A percentile compares a stretch with the other conserved stretches of the same genome.
Conservation (phyloP, 2,888 invertebrate species). For the Pseudanteris insignis region DNA sequence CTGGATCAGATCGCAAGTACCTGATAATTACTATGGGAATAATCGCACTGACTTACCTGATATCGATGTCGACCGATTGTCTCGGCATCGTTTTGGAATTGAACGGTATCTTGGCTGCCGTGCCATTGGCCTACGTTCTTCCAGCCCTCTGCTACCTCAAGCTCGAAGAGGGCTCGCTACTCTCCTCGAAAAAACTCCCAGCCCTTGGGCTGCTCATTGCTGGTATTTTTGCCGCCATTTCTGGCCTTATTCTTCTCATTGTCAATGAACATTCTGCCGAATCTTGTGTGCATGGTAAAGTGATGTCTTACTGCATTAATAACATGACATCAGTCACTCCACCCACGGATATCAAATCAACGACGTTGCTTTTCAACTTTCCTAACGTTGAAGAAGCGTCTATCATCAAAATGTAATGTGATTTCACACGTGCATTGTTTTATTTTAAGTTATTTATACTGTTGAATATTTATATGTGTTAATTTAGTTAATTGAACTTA, state of each 20-base stretch:
- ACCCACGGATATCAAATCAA: background rate
- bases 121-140: conserved; percentile 83
- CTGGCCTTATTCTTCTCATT: conserved; percentile 71
- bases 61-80: conserved; percentile 85
- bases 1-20: conserved; percentile 69
- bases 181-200: conserved; percentile 76
- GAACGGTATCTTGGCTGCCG: conserved; percentile 84
- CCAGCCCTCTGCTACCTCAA: conserved; percentile 82
- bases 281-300: conserved; percentile 74
- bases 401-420: too few species aligned
- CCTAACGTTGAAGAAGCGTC: background rate
- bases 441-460: too few species aligned
- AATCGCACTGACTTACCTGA: conserved; percentile 74
- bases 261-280: conserved; percentile 66
- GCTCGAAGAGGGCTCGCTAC: conserved; percentile 76
- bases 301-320: conserved; percentile 71
- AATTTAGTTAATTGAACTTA: too few species aligned
- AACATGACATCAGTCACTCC: conserved; percentile 29
- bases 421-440: too few species aligned
- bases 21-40: conserved; percentile 75
- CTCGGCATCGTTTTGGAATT: conserved; percentile 83
- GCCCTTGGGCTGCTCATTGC: conserved; percentile 77
- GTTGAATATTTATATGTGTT: too few species aligned
- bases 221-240: conserved; percentile 72
- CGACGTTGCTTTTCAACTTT: conserved; percentile 9